These are phyloP conservation scores for Eleginops maclovinus DNA, from an alignment of 2,113 vertebrate genomes.

Conservation along the genomic window DNA sequence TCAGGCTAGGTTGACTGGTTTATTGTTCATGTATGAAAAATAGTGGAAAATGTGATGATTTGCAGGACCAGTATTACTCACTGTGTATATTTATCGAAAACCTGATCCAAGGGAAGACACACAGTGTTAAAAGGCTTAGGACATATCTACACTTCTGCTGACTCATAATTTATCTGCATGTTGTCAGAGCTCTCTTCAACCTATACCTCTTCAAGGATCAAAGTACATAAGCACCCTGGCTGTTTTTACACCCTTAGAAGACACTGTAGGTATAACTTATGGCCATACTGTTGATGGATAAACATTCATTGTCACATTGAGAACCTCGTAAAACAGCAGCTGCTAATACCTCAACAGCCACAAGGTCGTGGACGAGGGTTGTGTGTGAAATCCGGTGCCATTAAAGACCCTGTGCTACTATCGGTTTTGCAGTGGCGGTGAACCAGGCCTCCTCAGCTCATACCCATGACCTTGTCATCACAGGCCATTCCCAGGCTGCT, in stretches of 20 bases:
- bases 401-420: slow-evolving; percentile 67
- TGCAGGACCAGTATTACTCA: not conserved
- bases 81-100: not conserved
- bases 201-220: slow-evolving; percentile 24
- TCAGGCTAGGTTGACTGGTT: not conserved
- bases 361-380: slow-evolving; percentile 54
- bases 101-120: not conserved
- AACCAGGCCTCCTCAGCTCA: slow-evolving; percentile 36
- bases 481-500: slow-evolving; percentile 42
- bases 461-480: slow-evolving; percentile 68
- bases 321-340: slow-evolving; percentile 75
- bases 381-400: slow-evolving; percentile 65
- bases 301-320: slow-evolving; percentile 61
- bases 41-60: not conserved
- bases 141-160: not conserved
- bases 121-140: not conserved
- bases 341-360: slow-evolving; percentile 68
- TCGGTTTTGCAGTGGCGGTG: slow-evolving; percentile 16
- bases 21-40: slow-evolving; percentile 1
- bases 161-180: not conserved
- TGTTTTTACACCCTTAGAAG: slow-evolving; percentile 38
- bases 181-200: slow-evolving; percentile 1
- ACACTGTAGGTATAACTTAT: slow-evolving; percentile 18
- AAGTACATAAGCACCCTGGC: not conserved
- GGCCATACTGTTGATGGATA: slow-evolving; percentile 52